Base-by-base conservation (phyloP, 1,140 invertebrate genomes). In the Zaprionus gabonicus region DNA sequence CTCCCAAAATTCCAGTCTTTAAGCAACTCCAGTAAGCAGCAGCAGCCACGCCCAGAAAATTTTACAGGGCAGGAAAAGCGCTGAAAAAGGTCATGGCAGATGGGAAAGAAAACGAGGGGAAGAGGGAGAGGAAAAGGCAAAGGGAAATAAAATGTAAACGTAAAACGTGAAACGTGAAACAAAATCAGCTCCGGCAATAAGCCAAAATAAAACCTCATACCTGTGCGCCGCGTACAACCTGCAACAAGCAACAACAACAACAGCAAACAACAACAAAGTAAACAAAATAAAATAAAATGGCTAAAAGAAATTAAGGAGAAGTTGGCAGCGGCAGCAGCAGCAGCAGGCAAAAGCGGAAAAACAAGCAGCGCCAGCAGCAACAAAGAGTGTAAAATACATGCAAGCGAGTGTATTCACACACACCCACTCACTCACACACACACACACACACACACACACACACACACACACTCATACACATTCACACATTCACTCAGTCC, bases 121-220 rank as follows among this genome's bases (percentile, higher is more conserved):
- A 68, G 59, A 56, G 28, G 28, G 58, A 81, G 51, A 58, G 38
- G 51, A 20, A 49, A 59, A 58, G 38, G 51, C n/a, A 49, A 59
- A 25, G n/a, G 20, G n/a, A 51, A 62, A 57, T n/a, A 57, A 56
- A 67, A 66, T 70, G 60, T 65, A 62, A 66, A 82, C 60, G 74
- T 64, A 57, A 71, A 81, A 67, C 70, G 63, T 20, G 38, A 76
- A 65, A 78, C 62, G 76, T 65, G 38, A 80, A 80, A 67, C 49
- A 70, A 88, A 87, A 87, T 84, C 81, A 79, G 56, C 78, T 68
- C 55, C 65, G 70, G 69, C 82, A 77, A 80, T 80, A 76, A 76
- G 74, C 84, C 71, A 83, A 87, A 87, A 87, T 81, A 87, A 87
- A 81, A 83, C 80, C 84, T 60, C 85, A 79, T 81, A 88, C 84